These are phyloP conservation scores for Cyprinella venusta DNA, from an alignment of 2,797 vertebrate genomes.

Conservation along the genomic window DNA sequence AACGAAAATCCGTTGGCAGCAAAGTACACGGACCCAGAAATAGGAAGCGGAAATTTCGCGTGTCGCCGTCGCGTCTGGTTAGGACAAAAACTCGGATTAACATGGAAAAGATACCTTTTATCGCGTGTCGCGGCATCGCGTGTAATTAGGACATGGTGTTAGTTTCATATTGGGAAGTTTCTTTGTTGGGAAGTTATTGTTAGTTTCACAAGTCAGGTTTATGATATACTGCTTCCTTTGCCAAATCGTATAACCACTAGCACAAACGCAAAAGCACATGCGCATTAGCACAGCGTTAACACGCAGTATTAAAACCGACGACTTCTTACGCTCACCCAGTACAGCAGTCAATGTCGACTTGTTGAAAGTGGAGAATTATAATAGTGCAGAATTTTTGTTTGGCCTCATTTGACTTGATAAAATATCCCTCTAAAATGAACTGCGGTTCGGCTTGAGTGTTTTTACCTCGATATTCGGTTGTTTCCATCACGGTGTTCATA, in stretches of 20 bases:
- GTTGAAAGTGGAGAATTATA: neutral
- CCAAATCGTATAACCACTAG: constrained; percentile 39
- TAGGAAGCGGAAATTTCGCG: no score
- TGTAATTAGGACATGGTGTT: neutral
- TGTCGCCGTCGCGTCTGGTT: no score
- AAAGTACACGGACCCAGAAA: no score
- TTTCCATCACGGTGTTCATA: constrained; percentile 9
- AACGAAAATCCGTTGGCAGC: no score
- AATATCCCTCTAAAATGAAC: neutral
- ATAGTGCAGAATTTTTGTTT: neutral
- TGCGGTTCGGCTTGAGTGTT: neutral
- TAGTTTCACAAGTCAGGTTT: constrained; percentile 1
- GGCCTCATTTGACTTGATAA: neutral
- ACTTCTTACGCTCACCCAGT: neutral
- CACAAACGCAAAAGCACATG: constrained; percentile 50
- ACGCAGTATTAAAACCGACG: constrained; percentile 37
- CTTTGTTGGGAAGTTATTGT: no score
- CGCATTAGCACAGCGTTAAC: constrained; percentile 38
- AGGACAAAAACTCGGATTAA: no score
- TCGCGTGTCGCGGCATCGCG: no score
- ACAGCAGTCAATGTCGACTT: neutral
- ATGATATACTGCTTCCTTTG: constrained; percentile 34
- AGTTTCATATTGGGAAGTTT: constrained; percentile 11
- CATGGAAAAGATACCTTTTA: no score
- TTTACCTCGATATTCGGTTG: constrained; percentile 23